Evolutionary conservation across 2,888 invertebrate genomes (phyloP).

Genomic region (Caenorhabditis sp.): DNA sequence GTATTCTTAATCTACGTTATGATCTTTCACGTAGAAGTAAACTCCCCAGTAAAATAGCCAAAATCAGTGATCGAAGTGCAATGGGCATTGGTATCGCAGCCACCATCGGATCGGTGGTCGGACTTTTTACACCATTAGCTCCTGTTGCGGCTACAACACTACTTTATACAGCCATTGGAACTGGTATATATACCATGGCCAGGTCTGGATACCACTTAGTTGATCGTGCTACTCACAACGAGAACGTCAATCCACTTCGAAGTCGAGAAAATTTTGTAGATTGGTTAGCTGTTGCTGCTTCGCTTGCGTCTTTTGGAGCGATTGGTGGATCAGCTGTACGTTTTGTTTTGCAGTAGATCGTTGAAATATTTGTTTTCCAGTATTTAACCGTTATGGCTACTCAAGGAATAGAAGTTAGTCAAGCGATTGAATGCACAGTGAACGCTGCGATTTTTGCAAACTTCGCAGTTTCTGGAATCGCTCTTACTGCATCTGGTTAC

Average conservation of each 20-base stretch:
- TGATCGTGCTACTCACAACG: slow-evolving; percentile 39
- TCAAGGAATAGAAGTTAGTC: slow-evolving; percentile 40
- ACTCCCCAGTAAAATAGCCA: slow-evolving; percentile 39
- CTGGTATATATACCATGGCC: slow-evolving; percentile 41
- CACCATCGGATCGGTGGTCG: slow-evolving; percentile 39
- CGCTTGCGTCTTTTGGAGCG: slow-evolving; percentile 41
- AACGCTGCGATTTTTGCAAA: slow-evolving; percentile 44
- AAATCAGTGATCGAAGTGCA: slow-evolving; percentile 35
- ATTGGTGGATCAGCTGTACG: slow-evolving; percentile 44
- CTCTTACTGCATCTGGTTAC: slow-evolving; percentile 41
- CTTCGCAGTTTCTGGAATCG: slow-evolving; percentile 40
- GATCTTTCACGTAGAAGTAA: slow-evolving; percentile 36
- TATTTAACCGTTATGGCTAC: slow-evolving; percentile 41
- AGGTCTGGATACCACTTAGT: slow-evolving; percentile 42
- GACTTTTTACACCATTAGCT: slow-evolving; percentile 41
- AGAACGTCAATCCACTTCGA: slow-evolving; percentile 39
- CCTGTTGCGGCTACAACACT: slow-evolving; percentile 39
- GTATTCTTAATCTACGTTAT: slow-evolving; percentile 28
- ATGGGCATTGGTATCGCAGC: slow-evolving; percentile 45
- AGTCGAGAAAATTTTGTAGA: slow-evolving; percentile 46
- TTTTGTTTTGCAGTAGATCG: too few relatives aligned
- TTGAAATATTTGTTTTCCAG: slow-evolving; percentile 12
- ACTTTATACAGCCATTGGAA: slow-evolving; percentile 41
- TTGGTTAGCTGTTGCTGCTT: slow-evolving; percentile 43
- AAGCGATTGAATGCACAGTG: slow-evolving; percentile 37